Evolutionary conservation across 2,888 invertebrate species (phyloP).

Genomic region (Diachrysia chrysitis): DNA sequence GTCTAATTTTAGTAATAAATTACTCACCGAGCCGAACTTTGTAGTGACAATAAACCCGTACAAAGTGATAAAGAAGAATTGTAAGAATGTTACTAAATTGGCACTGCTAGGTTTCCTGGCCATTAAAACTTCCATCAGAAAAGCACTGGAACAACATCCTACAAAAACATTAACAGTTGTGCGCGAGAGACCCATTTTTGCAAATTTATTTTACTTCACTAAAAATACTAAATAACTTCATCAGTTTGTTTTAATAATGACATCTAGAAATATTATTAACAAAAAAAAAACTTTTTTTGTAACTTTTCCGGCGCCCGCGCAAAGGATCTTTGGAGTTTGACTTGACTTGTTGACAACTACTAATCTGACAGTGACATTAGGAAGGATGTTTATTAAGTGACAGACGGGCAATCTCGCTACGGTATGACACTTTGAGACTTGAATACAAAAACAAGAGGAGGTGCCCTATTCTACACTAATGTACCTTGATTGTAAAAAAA

Average conservation of each 20-base stretch:
- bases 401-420: neutral
- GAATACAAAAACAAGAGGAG: no score
- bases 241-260: neutral
- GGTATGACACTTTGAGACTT: no score
- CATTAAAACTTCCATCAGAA: slow-evolving; percentile 85
- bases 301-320: slow-evolving; percentile 54
- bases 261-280: neutral
- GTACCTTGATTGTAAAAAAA: no score
- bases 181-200: slow-evolving; percentile 68
- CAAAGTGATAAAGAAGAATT: slow-evolving; percentile 79
- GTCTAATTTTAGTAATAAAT: slow-evolving; percentile 15
- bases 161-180: slow-evolving; percentile 75
- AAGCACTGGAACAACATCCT: slow-evolving; percentile 81
- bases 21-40: slow-evolving; percentile 78
- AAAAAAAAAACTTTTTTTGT: slow-evolving; percentile 14
- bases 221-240: slow-evolving; percentile 4
- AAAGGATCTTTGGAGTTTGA: slow-evolving; percentile 17
- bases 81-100: slow-evolving; percentile 82
- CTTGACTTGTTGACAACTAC: neutral
- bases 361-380: neutral
- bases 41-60: slow-evolving; percentile 78
- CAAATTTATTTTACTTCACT: neutral
- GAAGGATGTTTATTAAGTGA: slow-evolving; percentile 15
- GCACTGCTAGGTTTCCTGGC: slow-evolving; percentile 74
- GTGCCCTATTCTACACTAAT: no score